These are phyloP conservation scores for Rhyacichthys aspro DNA, from an alignment of 2,797 vertebrate genomes.

Conservation along the genomic window DNA sequence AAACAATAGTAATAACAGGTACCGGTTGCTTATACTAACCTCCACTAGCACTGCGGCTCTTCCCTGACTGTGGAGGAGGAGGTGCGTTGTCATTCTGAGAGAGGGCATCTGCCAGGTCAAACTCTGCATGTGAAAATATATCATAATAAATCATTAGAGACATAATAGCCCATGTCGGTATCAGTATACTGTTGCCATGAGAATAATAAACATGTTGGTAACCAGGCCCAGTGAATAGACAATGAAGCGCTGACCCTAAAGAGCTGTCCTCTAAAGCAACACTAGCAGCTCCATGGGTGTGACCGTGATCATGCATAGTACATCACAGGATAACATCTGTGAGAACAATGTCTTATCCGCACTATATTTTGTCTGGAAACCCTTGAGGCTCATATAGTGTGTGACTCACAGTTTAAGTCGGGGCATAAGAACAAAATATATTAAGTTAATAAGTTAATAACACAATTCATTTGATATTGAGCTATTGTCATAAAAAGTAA, in stretches of 20 bases:
- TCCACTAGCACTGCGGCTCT: neutral
- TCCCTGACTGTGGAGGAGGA: neutral
- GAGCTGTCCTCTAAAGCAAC: constrained; percentile 33
- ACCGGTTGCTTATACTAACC: constrained; percentile 31
- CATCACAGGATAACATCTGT: constrained; percentile 50
- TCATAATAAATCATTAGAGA: constrained; percentile 14
- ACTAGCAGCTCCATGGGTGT: constrained; percentile 38
- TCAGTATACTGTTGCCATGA: neutral
- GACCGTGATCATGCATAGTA: constrained; percentile 38
- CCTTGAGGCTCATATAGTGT: constrained; percentile 37
- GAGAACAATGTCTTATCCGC: constrained; percentile 28
- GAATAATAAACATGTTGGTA: neutral
- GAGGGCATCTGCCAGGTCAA: constrained; percentile 18
- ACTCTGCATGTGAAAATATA: neutral
- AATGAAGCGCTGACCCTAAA: constrained; percentile 22
- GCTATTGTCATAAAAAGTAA: neutral
- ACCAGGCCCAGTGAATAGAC: neutral
- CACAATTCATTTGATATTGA: constrained; percentile 13
- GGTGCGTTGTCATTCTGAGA: neutral
- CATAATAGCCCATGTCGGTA: constrained; percentile 8
- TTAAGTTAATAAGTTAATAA: constrained; percentile 20
- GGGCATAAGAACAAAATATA: constrained; percentile 17
- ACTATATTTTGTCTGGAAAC: constrained; percentile 29
- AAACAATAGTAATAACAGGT: no score
- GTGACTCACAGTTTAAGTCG: constrained; percentile 24